A percentile compares a stretch with the other conserved stretches of the same genome.
phyloP scores from a whole-genome alignment of 2,797 vertebrate species.

The Sparidentex hasta region DNA sequence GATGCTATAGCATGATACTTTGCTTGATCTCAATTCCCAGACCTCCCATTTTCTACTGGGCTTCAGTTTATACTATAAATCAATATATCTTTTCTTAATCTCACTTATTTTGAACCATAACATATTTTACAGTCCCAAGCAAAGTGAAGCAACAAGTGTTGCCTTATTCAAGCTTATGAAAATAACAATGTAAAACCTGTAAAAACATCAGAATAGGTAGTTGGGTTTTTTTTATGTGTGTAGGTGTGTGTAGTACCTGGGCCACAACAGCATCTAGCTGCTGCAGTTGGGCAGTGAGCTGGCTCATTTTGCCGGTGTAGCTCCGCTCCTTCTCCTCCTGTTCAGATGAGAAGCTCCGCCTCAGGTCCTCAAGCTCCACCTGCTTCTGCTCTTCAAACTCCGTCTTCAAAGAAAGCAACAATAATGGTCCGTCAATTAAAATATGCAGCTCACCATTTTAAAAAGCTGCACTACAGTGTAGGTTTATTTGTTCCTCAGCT shows the following conservation, averaged over 20 bases:
- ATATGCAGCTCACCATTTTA: conserved; percentile 1
- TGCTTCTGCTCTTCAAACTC: conserved; percentile 86
- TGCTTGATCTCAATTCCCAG: background rate
- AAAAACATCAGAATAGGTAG: background rate
- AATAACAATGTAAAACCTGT: background rate
- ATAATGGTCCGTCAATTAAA: conserved; percentile 25
- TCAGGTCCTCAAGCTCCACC: conserved; percentile 77
- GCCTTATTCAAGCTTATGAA: background rate
- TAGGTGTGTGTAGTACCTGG: conserved; percentile 82
- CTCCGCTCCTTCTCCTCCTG: conserved; percentile 78
- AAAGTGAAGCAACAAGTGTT: conserved; percentile 8
- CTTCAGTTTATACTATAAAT: background rate
- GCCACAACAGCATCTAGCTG: conserved; percentile 83
- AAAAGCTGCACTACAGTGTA: background rate
- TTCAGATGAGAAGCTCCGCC: conserved; percentile 75
- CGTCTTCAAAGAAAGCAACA: conserved; percentile 76
- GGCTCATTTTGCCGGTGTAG: conserved; percentile 84
- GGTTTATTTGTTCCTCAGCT: conserved; percentile 7
- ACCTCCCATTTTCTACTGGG: background rate
- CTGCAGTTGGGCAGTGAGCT: conserved; percentile 85
- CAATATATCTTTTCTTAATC: background rate
- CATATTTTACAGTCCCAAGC: background rate
- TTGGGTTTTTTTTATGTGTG: background rate
- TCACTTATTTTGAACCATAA: background rate
- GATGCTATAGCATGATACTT: background rate